Evolutionary conservation across 1,140 invertebrate species (phyloP), one percentile per base, ranked within the genome.

Genomic region (Harpegnathos saltator): DNA sequence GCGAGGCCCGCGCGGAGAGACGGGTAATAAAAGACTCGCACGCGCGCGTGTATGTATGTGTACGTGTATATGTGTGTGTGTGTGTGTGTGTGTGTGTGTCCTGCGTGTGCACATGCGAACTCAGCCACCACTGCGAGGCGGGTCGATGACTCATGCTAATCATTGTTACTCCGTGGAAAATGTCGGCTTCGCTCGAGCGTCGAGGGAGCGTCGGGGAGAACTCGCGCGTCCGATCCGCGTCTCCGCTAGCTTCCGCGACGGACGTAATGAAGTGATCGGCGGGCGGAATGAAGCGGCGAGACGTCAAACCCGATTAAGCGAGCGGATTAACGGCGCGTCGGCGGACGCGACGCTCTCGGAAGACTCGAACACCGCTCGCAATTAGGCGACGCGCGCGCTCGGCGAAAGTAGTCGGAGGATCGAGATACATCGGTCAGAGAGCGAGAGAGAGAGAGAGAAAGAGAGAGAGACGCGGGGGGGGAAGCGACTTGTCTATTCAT

Each of bases 91-190:
- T 9, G 38, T 17, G 15, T 7, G n/a, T 9, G 19, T 4, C n/a
- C n/a, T n/a, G n/a, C n/a, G 3, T 4, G 29, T 26, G 14, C n/a
- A n/a, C n/a, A 50, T 24, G 19, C 15, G 7, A 22, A 26, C 15
- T 52, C 26, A 26, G 48, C 14, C 22, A 58, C 17, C 29, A 52
- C 11, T 24, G 38, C 63, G 69, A 78, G 63, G 63, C 44, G 56
- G 75, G 62, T 78, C 50, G 74, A 78, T 78, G 74, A 78, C 52
- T 78, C 75, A 69, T 78, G 75, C 75, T 69, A 58, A 78, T 78
- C 63, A 69, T 58, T 69, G 75, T 69, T 69, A 19, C 17, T 29
- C 17, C n/a, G 12, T 19, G 75, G 52, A 58, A 69, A 78, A 78
- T 54, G 17, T 56, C 63, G 19, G 19, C 63, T 56, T 44, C 22